Conservation (phyloP, 2,888 invertebrate genomes). For the Mythimna loreyi region DNA sequence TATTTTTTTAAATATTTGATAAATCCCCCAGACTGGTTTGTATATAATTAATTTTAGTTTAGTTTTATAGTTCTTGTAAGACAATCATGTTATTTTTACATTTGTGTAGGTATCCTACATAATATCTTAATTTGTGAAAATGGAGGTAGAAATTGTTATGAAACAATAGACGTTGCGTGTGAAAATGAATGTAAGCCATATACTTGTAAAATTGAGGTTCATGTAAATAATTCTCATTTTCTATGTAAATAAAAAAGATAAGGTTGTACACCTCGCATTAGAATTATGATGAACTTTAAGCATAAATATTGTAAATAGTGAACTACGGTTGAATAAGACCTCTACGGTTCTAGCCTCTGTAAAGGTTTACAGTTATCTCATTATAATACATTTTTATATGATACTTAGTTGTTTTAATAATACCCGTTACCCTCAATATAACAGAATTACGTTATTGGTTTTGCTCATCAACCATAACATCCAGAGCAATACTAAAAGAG, state of each 20-base stretch:
- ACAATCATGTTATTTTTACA: conserved; percentile 27
- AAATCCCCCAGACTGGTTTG: conserved; percentile 83
- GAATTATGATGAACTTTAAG: conserved; percentile 59
- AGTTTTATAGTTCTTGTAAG: conserved; percentile 44
- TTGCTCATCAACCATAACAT: not conserved
- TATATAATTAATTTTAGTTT: conserved; percentile 70
- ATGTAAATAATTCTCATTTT: conserved; percentile 59
- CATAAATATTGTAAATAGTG: conserved; percentile 76
- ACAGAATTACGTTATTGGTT: not conserved
- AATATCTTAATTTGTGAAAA: conserved; percentile 40
- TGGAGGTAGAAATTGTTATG: conserved; percentile 27
- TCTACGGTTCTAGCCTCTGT: conserved; percentile 48
- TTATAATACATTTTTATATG: conserved; percentile 69
- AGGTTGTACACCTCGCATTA: conserved; percentile 80
- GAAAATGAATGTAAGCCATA: conserved; percentile 45
- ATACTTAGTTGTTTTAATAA: conserved; percentile 58
- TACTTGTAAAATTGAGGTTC: conserved; percentile 23
- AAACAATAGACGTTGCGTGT: conserved; percentile 25
- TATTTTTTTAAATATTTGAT: conserved; percentile 67
- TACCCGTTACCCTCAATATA: conserved; percentile 1
- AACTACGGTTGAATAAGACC: conserved; percentile 38
- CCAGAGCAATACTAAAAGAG: not conserved
- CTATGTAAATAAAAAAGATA: conserved; percentile 62
- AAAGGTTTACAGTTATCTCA: conserved; percentile 66
- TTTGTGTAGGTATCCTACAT: conserved; percentile 34